These are phyloP conservation scores for Hypselothyrea guttata DNA, from an alignment of 2,888 invertebrate species.

Conservation along the genomic window DNA sequence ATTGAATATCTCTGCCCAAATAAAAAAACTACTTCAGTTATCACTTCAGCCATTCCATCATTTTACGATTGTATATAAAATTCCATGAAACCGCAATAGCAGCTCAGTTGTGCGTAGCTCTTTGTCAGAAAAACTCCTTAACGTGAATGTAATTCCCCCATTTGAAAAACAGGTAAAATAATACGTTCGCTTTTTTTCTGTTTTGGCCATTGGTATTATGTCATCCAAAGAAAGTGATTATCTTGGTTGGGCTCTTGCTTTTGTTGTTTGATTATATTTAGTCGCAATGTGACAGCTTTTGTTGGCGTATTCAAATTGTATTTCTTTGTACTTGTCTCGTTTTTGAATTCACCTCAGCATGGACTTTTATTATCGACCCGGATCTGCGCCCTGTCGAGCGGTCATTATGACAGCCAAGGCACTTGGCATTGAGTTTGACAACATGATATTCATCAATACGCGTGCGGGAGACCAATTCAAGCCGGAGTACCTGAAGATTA, in stretches of 20 bases:
- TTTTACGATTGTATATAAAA: constrained; percentile 12
- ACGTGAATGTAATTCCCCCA: not conserved
- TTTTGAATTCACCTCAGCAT: constrained; percentile 81
- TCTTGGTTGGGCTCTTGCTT: constrained; percentile 12
- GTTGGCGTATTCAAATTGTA: constrained; percentile 1
- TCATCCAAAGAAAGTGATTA: constrained; percentile 58
- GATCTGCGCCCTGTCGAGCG: constrained; percentile 86
- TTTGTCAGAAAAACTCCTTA: constrained; percentile 14
- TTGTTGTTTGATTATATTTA: constrained; percentile 21
- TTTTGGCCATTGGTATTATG: constrained; percentile 29
- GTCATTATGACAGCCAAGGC: constrained; percentile 86
- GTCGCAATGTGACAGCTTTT: constrained; percentile 26
- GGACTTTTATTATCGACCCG: constrained; percentile 85
- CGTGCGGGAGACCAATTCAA: constrained; percentile 86
- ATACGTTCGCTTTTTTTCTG: constrained; percentile 2
- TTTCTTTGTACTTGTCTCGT: not conserved
- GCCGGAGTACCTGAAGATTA: constrained; percentile 88
- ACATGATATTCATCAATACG: constrained; percentile 84
- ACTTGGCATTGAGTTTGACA: constrained; percentile 86
- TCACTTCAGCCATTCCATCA: constrained; percentile 21
- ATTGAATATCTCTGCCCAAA: too few relatives aligned
- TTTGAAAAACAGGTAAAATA: constrained; percentile 10
- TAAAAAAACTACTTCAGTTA: constrained; percentile 29
- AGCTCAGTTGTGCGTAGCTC: constrained; percentile 31
- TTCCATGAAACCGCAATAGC: not conserved